Evolutionary conservation across 2,797 vertebrate genomes (phyloP).

Genomic region (Urosaurus nigricauda): DNA sequence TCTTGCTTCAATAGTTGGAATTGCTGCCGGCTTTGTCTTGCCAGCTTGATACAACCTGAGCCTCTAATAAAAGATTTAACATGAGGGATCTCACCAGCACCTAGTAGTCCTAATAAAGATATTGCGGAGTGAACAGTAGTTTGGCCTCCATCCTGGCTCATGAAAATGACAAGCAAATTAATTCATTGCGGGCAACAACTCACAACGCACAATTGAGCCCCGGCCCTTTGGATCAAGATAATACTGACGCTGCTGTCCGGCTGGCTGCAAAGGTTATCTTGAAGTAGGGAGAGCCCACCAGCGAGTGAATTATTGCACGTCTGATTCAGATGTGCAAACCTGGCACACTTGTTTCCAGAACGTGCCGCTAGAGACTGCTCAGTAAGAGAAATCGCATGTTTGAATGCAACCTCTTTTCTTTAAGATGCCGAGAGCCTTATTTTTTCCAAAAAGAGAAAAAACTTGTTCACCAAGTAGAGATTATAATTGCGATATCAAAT

Average conservation of each 20-base stretch:
- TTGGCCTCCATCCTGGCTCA: not conserved
- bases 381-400: not conserved
- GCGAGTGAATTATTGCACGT: not conserved
- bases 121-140: not conserved
- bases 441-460: too few relatives aligned
- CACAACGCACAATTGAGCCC: slow-evolving; percentile 2
- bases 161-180: slow-evolving; percentile 26
- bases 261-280: not conserved
- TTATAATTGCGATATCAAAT: too few relatives aligned
- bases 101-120: slow-evolving; percentile 16
- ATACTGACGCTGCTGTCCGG: not conserved
- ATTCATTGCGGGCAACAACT: slow-evolving; percentile 17
- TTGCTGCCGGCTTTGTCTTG: not conserved
- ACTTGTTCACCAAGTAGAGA: too few relatives aligned
- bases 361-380: not conserved
- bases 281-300: not conserved
- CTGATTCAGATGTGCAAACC: not conserved
- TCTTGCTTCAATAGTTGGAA: too few relatives aligned
- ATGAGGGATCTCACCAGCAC: not conserved
- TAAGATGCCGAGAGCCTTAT: too few relatives aligned
- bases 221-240: slow-evolving; percentile 18
- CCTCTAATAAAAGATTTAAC: not conserved
- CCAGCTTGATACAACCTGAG: not conserved
- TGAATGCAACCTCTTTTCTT: not conserved
- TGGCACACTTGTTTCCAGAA: not conserved